Conservation (phyloP, 2,888 invertebrate species). For the Eumacrocentrus americanus region DNA sequence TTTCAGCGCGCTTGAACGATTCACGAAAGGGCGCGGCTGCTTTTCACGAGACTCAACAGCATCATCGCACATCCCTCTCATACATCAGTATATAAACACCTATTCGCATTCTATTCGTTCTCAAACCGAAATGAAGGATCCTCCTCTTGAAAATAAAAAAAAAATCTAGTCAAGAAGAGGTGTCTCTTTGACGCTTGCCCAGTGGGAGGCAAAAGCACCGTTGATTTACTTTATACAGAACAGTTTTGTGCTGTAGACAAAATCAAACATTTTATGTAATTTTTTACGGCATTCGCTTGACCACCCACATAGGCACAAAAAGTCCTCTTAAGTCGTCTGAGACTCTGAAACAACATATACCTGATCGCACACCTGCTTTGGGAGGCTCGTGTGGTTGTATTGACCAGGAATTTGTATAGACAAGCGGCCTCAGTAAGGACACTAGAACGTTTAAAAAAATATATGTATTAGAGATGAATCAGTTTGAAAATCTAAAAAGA, state of each 20-base stretch:
- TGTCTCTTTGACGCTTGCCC: background rate
- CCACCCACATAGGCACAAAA: conserved; percentile 43
- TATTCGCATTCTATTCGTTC: conserved; percentile 26
- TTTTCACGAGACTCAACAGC: conserved; percentile 17
- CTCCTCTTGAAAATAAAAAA: conserved; percentile 13
- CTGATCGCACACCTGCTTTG: conserved; percentile 48
- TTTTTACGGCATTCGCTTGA: conserved; percentile 27
- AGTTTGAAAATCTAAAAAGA: background rate
- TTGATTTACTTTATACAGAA: too few relatives aligned
- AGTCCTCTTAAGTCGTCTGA: conserved; percentile 40
- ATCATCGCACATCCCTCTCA: conserved; percentile 11
- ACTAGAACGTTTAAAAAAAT: background rate
- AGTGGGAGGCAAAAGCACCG: background rate
- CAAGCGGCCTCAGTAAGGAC: conserved; percentile 38
- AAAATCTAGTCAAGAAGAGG: background rate
- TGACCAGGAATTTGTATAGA: conserved; percentile 50
- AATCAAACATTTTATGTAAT: conserved; percentile 7
- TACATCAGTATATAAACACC: conserved; percentile 31
- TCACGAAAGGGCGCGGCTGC: conserved; percentile 33
- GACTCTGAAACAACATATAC: conserved; percentile 54
- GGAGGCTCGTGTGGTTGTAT: conserved; percentile 33
- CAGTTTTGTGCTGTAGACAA: background rate
- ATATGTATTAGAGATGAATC: too few relatives aligned
- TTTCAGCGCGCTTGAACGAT: conserved; percentile 39
- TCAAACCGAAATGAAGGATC: conserved; percentile 6